A percentile compares a stretch with the other conserved stretches of the same genome.
phyloP scores from a whole-genome alignment of 2,888 invertebrate genomes.

The Cyclophora albipunctata region DNA sequence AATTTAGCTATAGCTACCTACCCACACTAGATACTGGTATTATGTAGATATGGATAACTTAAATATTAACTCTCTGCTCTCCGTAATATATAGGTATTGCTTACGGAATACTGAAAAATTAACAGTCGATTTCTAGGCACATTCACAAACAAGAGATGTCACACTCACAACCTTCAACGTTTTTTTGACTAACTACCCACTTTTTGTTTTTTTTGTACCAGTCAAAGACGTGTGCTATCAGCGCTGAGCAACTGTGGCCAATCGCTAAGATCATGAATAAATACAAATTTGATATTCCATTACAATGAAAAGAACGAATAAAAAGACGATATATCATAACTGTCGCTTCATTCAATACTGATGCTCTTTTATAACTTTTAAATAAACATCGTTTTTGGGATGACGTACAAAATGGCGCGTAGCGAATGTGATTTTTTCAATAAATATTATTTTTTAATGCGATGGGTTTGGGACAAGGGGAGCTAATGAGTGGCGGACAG shows the following conservation, averaged over 20 bases:
- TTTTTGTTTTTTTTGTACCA: too few species aligned
- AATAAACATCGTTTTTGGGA: conserved; percentile 71
- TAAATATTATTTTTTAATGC: conserved; percentile 33
- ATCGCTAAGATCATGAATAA: conserved; percentile 70
- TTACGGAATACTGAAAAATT: too few species aligned
- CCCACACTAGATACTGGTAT: too few species aligned
- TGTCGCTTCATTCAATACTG: conserved; percentile 46
- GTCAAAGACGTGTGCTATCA: too few species aligned
- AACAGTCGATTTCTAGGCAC: too few species aligned
- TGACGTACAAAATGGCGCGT: conserved; percentile 63
- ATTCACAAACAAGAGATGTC: too few species aligned
- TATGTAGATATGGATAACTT: too few species aligned
- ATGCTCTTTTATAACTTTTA: conserved; percentile 66
- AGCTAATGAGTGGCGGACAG: conserved; percentile 71
- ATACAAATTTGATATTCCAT: conserved; percentile 69
- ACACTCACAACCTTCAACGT: too few species aligned
- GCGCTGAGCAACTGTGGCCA: conserved; percentile 66
- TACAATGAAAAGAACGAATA: conserved; percentile 65
- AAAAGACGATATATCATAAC: conserved; percentile 72
- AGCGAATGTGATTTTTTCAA: conserved; percentile 44
- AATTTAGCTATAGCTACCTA: too few species aligned
- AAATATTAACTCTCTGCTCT: too few species aligned
- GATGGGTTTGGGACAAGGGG: conserved; percentile 51
- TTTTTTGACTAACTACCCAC: too few species aligned
- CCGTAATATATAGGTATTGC: too few species aligned